Evolutionary conservation across 2,888 invertebrate genomes (phyloP).

Genomic region (Brachyopa scutellaris): DNA sequence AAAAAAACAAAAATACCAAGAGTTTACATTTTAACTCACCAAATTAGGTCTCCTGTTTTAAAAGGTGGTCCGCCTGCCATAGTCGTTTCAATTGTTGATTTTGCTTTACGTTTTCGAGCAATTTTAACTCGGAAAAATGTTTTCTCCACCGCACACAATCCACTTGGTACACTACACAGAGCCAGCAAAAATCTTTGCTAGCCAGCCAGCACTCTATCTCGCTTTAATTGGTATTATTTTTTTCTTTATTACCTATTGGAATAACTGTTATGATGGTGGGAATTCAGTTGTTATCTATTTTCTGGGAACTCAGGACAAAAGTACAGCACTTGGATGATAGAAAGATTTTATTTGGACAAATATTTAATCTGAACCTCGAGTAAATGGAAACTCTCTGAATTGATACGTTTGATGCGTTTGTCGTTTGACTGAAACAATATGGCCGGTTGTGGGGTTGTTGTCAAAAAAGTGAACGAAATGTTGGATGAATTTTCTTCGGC

Average conservation of each 20-base stretch:
- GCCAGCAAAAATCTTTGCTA: constrained; percentile 1
- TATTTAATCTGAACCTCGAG: background rate
- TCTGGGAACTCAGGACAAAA: background rate
- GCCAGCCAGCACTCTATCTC: constrained; percentile 47
- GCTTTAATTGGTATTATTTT: constrained; percentile 4
- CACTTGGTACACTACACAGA: constrained; percentile 40
- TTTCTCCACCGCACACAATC: constrained; percentile 18
- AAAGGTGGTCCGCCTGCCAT: constrained; percentile 77
- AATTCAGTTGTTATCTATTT: background rate
- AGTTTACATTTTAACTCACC: constrained; percentile 75
- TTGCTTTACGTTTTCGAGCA: constrained; percentile 68
- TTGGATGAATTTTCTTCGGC: background rate
- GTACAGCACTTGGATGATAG: background rate
- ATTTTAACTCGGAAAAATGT: constrained; percentile 52
- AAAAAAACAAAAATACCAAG: background rate
- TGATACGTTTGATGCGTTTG: constrained; percentile 66
- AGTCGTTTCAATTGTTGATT: constrained; percentile 48
- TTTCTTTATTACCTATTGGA: background rate
- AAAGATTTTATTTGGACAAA: background rate
- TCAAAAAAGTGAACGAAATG: constrained; percentile 58
- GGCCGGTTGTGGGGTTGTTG: constrained; percentile 65
- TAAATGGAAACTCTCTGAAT: constrained; percentile 16
- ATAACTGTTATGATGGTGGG: background rate
- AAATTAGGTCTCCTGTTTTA: constrained; percentile 80
- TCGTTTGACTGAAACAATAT: constrained; percentile 69